Conservation (phyloP, 2,797 vertebrate species). For the Myotis daubentonii region DNA sequence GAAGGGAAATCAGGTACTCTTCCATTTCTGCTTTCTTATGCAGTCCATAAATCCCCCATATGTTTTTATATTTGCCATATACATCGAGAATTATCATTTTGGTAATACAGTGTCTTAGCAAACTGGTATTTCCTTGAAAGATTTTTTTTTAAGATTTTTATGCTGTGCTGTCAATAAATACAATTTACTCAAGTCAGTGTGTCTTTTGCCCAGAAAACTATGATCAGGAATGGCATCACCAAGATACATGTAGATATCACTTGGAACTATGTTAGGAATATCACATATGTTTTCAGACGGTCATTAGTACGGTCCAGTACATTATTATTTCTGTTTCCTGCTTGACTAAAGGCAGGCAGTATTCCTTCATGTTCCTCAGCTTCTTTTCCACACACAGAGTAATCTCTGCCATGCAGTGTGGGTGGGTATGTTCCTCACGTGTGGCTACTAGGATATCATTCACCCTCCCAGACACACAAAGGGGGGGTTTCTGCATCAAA, state of each 20-base stretch:
- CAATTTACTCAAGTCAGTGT: neutral
- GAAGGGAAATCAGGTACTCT: constrained; percentile 82
- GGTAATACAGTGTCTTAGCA: neutral
- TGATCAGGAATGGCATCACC: neutral
- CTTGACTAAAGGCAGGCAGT: neutral
- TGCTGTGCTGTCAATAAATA: neutral
- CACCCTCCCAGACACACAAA: neutral
- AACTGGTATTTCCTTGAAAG: neutral
- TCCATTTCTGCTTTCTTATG: constrained; percentile 18
- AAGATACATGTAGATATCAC: neutral
- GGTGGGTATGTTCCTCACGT: neutral
- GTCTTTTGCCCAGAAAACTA: neutral
- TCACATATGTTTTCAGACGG: constrained; percentile 2
- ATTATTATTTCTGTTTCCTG: constrained; percentile 18
- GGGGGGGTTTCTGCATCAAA: neutral
- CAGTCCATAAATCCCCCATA: neutral
- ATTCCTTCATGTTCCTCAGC: neutral
- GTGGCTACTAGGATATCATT: neutral
- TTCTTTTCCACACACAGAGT: neutral
- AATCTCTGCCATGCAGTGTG: neutral
- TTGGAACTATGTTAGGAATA: neutral
- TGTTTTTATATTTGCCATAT: neutral
- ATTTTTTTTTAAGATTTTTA: constrained; percentile 9
- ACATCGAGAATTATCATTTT: constrained; percentile 23
- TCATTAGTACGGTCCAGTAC: neutral